Base-by-base conservation (phyloP, 2,113 vertebrate genomes). In the Neogobius melanostomus region DNA sequence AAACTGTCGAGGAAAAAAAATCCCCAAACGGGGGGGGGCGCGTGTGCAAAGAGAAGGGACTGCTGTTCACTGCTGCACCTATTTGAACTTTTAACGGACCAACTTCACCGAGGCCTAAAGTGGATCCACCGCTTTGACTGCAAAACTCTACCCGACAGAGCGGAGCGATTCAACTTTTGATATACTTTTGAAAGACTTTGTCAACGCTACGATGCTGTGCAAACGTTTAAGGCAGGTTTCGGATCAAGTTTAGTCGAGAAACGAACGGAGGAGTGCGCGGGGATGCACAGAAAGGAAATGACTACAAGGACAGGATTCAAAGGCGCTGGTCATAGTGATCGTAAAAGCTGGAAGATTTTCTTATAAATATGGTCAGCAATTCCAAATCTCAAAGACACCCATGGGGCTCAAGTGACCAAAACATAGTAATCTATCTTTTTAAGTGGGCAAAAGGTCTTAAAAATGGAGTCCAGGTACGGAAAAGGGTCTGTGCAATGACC, bases 81-180 rank as follows among this genome's bases (percentile, higher is more conserved):
- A 56, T 36, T 4, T 36, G 28, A 36, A 36, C 81, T 81, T 84
- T 64, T 57, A 71, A 90, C 75, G 95, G 96, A 97, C 96, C 96
- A 96, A 95, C 87, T 81, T 28, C 76, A 87, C 93, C 78, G 90
- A 87, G 68, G 88, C 79, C 87, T 90, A 88, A 36, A 71, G 69
- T 66, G 66, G 56, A 59, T 59, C 56, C 69, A 71, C 74, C 64
- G 45, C 84, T 75, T 45, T 61, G 82, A 82, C 66, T 64, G 17
- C 21, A 63, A 36, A 42, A 59, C 36, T 10, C 10, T 28, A 21
- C 16, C 63, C 64, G 69, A 50, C 70, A 66, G 66, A 78, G 85
- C 77, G 82, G 87, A 68, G 71, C 61, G 68, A 68, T 54, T 82
- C 77, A 71, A 80, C 85, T 82, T 72, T 76, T 79, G 15, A 61